Evolutionary conservation across 2,888 invertebrate species (phyloP), one percentile per base, ranked within the genome.

Genomic region (Oscheius onirici): DNA sequence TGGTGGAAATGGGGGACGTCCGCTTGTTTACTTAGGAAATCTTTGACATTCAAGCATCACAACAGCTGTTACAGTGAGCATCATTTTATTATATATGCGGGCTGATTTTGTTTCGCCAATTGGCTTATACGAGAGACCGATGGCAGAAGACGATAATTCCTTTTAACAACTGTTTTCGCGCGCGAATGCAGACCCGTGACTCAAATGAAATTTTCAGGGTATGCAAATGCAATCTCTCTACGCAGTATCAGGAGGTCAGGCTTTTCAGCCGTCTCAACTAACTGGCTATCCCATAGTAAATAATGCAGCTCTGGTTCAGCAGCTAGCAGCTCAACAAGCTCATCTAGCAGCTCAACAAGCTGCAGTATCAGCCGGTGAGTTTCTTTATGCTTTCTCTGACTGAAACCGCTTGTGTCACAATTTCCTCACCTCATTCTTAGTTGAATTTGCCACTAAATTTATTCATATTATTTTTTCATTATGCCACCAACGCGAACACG

Each of bases 221-320:
- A 81, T 81, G 81, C 81, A 81, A 75, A 73, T 79, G 46, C 69
- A 79, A 58, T 81, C 79, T 63, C 81, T 79, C 61, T 72, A 49
- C 20, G 34, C 58, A 13, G 13, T 79, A 28, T 63, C 76, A 3
- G 77, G 74, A 52, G 73, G 68, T 52, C 70, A 61, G 24, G 52
- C 52, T 17, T 46, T 68, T 11, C 55, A 58, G 43, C 13, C 28
- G 1, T 22, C 57, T 17, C 68, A 68, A 22, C 26, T 68, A 43
- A 55, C 69, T 11, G 71, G 75, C 58, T 40, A 71, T 2, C 71
- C 63, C 20, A 61, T 60, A 22, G 68, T 71, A 10, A 72, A 73
- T 28, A 61, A 72, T 10, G 13, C 57, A 8, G 51, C 43, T 6
- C 65, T 76, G 28, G 70, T 77, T 1, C 76, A 76, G 51, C 76